These are phyloP conservation scores for Dipus sagitta DNA, from an alignment of 2,797 vertebrate species.

Conservation along the genomic window DNA sequence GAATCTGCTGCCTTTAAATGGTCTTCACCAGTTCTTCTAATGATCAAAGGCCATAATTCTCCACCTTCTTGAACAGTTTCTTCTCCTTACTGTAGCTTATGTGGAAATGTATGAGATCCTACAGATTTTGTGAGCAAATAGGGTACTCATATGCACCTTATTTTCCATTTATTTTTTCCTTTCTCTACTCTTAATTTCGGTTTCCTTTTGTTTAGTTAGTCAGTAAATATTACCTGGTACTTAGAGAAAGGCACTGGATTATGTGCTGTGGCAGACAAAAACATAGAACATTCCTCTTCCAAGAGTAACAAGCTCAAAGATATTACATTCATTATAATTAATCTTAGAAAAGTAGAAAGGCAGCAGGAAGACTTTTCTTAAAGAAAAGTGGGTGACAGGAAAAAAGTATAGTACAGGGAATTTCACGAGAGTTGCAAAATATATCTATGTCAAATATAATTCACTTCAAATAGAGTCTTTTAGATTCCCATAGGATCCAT, in stretches of 20 bases:
- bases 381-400: not conserved
- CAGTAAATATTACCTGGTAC: not conserved
- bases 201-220: slow-evolving; percentile 11
- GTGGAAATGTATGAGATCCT: slow-evolving; percentile 17
- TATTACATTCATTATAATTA: not conserved
- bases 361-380: not conserved
- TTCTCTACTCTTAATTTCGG: too few species aligned
- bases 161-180: slow-evolving; percentile 16
- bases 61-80: not conserved
- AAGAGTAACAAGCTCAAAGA: not conserved
- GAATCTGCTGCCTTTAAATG: slow-evolving; percentile 2
- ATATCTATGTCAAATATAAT: slow-evolving; percentile 51
- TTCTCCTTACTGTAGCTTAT: not conserved
- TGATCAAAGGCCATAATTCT: not conserved
- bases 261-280: not conserved
- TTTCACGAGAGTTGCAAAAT: not conserved
- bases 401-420: not conserved
- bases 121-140: not conserved
- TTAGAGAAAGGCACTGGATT: not conserved
- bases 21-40: not conserved
- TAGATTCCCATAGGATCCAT: not conserved
- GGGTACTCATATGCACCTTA: not conserved
- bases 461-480: not conserved
- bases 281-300: not conserved
- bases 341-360: not conserved